A percentile compares a stretch with the other conserved stretches of the same genome.
phyloP scores from a whole-genome alignment of 1,140 invertebrate genomes.

The Chelonus insularis region DNA sequence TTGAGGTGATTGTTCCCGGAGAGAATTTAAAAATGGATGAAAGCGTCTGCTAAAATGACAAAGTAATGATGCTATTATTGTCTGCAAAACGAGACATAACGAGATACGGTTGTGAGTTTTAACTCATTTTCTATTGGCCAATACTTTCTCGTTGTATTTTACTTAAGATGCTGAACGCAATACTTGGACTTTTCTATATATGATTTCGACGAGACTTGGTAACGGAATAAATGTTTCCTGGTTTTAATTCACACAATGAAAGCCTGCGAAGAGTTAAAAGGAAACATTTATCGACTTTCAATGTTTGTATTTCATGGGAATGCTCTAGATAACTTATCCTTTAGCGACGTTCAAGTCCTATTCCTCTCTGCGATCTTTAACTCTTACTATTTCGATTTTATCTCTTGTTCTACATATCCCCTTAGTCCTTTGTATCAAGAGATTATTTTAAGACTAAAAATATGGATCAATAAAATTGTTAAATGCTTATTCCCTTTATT shows the following conservation, averaged over 20 bases:
- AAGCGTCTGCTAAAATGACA: constrained; percentile 28
- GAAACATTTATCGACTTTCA: constrained; percentile 21
- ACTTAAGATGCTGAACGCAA: neutral
- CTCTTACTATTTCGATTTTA: constrained; percentile 15
- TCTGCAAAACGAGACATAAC: too few relatives aligned
- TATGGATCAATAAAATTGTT: too few relatives aligned
- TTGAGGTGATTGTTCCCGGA: constrained; percentile 34
- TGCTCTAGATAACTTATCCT: constrained; percentile 18
- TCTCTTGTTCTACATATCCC: constrained; percentile 14
- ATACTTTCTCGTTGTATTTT: neutral
- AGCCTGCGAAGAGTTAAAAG: neutral
- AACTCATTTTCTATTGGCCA: too few relatives aligned
- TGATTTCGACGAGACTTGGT: neutral
- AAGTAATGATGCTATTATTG: constrained; percentile 2
- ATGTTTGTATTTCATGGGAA: constrained; percentile 26
- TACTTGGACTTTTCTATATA: neutral
- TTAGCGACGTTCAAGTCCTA: neutral
- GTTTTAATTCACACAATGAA: constrained; percentile 1
- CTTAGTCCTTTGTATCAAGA: neutral
- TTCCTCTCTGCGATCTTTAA: constrained; percentile 14
- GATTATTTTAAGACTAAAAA: too few relatives aligned
- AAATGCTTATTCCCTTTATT: too few relatives aligned
- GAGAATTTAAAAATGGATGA: constrained; percentile 5
- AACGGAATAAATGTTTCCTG: constrained; percentile 3
- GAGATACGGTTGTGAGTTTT: too few relatives aligned